Conservation (phyloP, 2,797 vertebrate genomes). For the Danio choprae region DNA sequence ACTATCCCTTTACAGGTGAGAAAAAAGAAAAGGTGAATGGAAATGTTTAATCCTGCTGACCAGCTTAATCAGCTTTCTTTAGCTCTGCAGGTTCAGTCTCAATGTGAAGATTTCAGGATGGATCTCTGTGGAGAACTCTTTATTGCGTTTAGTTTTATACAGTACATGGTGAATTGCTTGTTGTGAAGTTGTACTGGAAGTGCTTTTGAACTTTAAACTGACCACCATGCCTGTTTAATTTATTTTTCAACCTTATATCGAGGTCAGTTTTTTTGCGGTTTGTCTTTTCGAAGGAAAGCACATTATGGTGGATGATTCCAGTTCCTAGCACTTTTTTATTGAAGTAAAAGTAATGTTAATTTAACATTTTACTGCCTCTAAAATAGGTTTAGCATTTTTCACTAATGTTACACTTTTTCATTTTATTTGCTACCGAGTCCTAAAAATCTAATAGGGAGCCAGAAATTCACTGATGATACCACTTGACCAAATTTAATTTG, state of each 20-base stretch:
- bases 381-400: neutral
- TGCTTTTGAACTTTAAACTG: slow-evolving; percentile 4
- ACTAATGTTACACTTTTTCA: neutral
- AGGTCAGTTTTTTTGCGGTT: neutral
- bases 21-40: neutral
- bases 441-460: neutral
- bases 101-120: neutral
- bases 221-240: neutral
- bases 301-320: neutral
- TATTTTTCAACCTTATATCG: slow-evolving; percentile 5
- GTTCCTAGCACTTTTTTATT: neutral
- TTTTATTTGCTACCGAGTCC: neutral
- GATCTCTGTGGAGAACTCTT: neutral
- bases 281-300: neutral
- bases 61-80: slow-evolving; percentile 15
- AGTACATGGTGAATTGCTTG: neutral
- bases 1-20: neutral
- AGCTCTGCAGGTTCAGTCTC: slow-evolving; percentile 20
- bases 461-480: neutral
- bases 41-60: slow-evolving; percentile 34
- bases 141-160: slow-evolving; percentile 25
- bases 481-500: neutral
- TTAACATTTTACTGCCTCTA: neutral
- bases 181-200: neutral
- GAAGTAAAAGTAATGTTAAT: slow-evolving; percentile 1